Evolutionary conservation across 23 tunicate genomes (phyloP), one percentile per base, ranked within the genome.

Genomic region (Oikopleura dioica): DNA sequence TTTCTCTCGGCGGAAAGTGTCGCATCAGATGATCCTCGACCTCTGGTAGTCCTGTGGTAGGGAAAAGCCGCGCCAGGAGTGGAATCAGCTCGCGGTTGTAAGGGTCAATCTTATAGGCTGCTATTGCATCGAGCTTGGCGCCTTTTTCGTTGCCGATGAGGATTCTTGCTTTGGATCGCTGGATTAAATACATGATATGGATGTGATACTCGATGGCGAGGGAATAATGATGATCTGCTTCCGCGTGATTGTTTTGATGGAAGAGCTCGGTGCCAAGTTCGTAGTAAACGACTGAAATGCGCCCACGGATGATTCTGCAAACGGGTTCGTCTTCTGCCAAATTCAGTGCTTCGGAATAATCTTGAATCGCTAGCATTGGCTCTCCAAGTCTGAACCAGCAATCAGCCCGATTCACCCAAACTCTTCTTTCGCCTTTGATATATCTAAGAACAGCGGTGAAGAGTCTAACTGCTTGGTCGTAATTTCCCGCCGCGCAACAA

Each of bases 371-470:
- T 21, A 21, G 72, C 33, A 12, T 31, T 31, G 32, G 26, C 2
- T 21, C 2, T 28, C 32, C 72, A 4, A 63, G 16, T 21, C 72
- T 23, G 33, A 63, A 31, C 29, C 33, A 63, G 33, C 72, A 63
- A 28, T 63, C 72, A 2, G 30, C 72, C 33, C 72, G 72, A 63
- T 63, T 63, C 26, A 63, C 4, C 16, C 2, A 63, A 16, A 63
- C 26, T 63, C 26, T 63, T 63, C 72, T 24, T 63, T 63, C 72
- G 29, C 72, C 72, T 63, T 63, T 63, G 29, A 63, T 31, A 28
- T 63, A 31, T 16, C 5, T 28, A 2, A 63, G 26, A 16, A 31
- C 29, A 16, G 72, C 72, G 33, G 16, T 63, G 33, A 63, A 63
- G 16, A 63, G 26, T 28, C 16, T 28, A 28, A 63, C 26, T 16